Evolutionary conservation across 2,888 invertebrate species (phyloP).

Genomic region (Dasypogon diadema): DNA sequence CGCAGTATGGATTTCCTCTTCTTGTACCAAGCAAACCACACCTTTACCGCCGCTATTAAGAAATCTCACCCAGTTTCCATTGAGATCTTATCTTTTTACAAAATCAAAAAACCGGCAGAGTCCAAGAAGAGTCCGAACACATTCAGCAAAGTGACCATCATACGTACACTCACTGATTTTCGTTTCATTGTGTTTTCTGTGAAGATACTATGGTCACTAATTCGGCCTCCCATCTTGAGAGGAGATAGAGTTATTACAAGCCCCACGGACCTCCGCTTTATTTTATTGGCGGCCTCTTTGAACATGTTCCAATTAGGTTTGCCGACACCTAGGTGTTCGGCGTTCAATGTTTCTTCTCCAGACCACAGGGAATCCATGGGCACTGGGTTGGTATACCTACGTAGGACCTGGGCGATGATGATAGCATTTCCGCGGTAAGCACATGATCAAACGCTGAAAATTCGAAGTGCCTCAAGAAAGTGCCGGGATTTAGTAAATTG

Average conservation of each 20-base stretch:
- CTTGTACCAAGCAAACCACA: too few species aligned
- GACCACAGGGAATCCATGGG: slow-evolving; percentile 44
- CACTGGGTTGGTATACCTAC: not conserved
- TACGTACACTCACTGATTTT: too few species aligned
- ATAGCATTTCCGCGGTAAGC: slow-evolving; percentile 37
- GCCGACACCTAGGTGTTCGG: slow-evolving; percentile 56
- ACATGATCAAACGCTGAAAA: slow-evolving; percentile 36
- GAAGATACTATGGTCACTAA: slow-evolving; percentile 25
- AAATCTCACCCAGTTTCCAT: slow-evolving; percentile 11
- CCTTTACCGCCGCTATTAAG: too few species aligned
- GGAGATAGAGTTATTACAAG: slow-evolving; percentile 60
- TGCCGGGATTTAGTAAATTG: slow-evolving; percentile 49
- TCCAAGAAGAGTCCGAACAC: not conserved
- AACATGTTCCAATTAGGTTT: slow-evolving; percentile 61
- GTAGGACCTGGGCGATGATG: slow-evolving; percentile 29
- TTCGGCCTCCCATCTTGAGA: slow-evolving; percentile 56
- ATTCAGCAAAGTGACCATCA: slow-evolving; percentile 1
- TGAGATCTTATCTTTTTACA: slow-evolving; percentile 27
- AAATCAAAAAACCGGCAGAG: slow-evolving; percentile 19
- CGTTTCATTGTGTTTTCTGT: slow-evolving; percentile 38
- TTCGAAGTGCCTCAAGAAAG: slow-evolving; percentile 42
- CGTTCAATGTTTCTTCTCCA: not conserved
- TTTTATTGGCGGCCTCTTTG: slow-evolving; percentile 61
- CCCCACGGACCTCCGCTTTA: slow-evolving; percentile 60
- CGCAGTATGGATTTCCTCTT: too few species aligned